Percentiles rank a stretch among this genome's conserved stretches.
phyloP scores from a whole-genome alignment of 2,888 invertebrate genomes.

The Agrilus biguttatus region DNA sequence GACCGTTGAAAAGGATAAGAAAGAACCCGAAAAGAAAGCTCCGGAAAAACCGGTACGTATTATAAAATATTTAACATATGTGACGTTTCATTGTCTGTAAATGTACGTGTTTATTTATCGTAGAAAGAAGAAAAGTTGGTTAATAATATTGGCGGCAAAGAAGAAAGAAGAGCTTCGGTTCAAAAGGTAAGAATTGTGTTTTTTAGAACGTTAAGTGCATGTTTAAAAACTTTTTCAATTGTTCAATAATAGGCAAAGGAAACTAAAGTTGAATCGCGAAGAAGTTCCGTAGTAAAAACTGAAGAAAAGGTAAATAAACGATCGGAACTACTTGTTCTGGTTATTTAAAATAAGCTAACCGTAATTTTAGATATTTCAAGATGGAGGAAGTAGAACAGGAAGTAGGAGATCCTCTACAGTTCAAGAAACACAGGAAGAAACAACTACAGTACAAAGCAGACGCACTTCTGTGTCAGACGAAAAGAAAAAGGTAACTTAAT shows the following conservation, averaged over 20 bases:
- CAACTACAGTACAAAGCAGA: slow-evolving; percentile 33
- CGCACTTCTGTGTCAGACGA: slow-evolving; percentile 32
- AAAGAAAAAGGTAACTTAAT: slow-evolving; percentile 23
- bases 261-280: slow-evolving; percentile 26
- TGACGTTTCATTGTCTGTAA: neutral
- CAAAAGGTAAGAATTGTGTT: slow-evolving; percentile 21
- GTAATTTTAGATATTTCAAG: slow-evolving; percentile 21
- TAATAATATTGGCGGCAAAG: slow-evolving; percentile 28
- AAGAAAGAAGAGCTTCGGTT: slow-evolving; percentile 27
- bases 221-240: slow-evolving; percentile 4
- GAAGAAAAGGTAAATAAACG: slow-evolving; percentile 23
- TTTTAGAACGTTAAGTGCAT: slow-evolving; percentile 3
- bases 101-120: slow-evolving; percentile 4
- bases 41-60: neutral
- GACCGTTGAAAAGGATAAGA: slow-evolving; percentile 34
- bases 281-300: slow-evolving; percentile 25
- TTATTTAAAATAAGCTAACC: no score
- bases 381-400: slow-evolving; percentile 24
- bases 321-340: no score
- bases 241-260: slow-evolving; percentile 22
- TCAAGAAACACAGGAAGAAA: slow-evolving; percentile 28
- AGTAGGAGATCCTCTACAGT: slow-evolving; percentile 28
- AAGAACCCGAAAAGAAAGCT: slow-evolving; percentile 4
- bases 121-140: slow-evolving; percentile 24
- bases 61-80: neutral